phyloP scores from a whole-genome alignment of 2,797 vertebrate genomes.

The Lepus townsendii region DNA sequence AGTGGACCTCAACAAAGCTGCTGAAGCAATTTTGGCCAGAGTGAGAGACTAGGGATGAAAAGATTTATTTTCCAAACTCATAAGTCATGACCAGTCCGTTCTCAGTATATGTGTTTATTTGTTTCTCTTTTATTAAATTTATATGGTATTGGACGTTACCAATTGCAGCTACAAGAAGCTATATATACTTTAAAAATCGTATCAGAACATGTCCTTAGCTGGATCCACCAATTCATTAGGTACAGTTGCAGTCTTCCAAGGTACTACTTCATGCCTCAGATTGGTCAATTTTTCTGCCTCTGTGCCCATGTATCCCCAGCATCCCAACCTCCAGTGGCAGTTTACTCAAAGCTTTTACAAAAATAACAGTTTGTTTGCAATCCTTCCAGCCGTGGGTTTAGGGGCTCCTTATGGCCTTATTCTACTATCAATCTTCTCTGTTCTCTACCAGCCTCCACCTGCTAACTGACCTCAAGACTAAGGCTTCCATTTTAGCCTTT shows the following conservation, averaged over 20 bases:
- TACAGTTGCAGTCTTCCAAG: too few species aligned
- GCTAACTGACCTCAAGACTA: neutral
- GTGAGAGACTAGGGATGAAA: neutral
- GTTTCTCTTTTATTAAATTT: neutral
- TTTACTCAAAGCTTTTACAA: neutral
- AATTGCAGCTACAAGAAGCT: neutral
- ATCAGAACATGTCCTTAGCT: neutral
- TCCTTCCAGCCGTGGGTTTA: neutral
- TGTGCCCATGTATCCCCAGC: fast-evolving
- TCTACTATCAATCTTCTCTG: neutral
- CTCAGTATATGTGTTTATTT: neutral
- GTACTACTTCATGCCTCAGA: neutral
- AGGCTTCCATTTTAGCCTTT: neutral
- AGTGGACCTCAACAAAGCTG: neutral
- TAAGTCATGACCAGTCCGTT: neutral
- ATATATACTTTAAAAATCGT: neutral
- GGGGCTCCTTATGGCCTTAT: neutral
- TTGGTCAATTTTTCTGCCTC: neutral
- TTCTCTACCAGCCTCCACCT: neutral
- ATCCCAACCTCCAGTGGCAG: fast-evolving
- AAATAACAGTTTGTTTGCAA: neutral
- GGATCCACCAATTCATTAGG: neutral
- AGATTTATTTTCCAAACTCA: constrained; percentile 52
- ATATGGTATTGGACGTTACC: neutral
- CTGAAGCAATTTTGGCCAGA: neutral